Conservation (phyloP, 2,888 invertebrate species). For the Elaeidobius kamerunicus region DNA sequence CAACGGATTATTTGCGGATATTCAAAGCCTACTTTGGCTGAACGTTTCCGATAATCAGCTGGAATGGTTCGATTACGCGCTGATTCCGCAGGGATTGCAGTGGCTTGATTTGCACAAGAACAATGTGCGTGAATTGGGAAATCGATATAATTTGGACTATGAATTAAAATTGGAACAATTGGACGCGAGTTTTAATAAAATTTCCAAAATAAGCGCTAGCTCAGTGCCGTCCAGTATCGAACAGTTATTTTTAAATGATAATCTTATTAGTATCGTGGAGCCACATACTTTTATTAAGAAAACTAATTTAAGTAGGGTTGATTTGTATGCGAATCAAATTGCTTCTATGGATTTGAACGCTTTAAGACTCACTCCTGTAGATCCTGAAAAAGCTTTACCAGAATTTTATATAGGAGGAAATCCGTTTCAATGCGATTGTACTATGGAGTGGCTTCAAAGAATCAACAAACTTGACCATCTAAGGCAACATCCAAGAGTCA, state of each 20-base stretch:
- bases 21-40: conserved; percentile 80
- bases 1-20: conserved; percentile 78
- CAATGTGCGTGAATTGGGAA: conserved; percentile 73
- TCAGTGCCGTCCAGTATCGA: conserved; percentile 84
- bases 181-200: conserved; percentile 88
- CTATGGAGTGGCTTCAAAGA: conserved; percentile 92
- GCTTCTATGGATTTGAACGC: conserved; percentile 88
- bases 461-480: conserved; percentile 82
- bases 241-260: conserved; percentile 84
- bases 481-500: conserved; percentile 84
- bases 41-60: conserved; percentile 90
- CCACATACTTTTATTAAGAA: conserved; percentile 88
- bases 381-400: conserved; percentile 71
- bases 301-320: conserved; percentile 83
- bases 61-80: conserved; percentile 83
- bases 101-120: conserved; percentile 91
- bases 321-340: conserved; percentile 90
- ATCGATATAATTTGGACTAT: conserved; percentile 66
- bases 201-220: conserved; percentile 70
- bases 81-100: conserved; percentile 77
- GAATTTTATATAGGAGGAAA: conserved; percentile 93
- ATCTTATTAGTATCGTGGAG: conserved; percentile 80
- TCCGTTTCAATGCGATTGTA: conserved; percentile 92
- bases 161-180: conserved; percentile 76
- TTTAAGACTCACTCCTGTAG: conserved; percentile 75